Conservation (phyloP, 2,797 vertebrate genomes). For the Liasis olivaceus region DNA sequence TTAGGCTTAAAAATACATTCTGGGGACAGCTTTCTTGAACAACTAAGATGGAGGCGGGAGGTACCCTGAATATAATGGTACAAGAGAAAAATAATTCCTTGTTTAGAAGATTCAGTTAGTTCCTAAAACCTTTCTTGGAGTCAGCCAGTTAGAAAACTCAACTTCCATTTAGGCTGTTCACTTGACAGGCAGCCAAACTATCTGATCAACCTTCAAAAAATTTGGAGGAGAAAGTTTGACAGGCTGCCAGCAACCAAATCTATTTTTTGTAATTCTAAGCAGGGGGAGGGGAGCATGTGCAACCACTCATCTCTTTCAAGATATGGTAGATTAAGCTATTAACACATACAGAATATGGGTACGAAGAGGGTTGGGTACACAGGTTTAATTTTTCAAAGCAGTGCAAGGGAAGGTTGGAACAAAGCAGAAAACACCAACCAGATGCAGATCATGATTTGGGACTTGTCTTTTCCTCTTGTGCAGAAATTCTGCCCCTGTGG, state of each 20-base stretch:
- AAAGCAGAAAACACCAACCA: not conserved
- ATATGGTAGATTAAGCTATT: not conserved
- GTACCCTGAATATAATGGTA: not conserved
- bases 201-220: not conserved
- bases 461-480: too few species aligned
- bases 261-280: not conserved
- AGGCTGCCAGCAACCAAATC: not conserved
- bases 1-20: not conserved
- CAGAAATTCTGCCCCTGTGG: too few species aligned
- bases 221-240: not conserved
- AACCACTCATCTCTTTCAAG: not conserved
- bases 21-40: not conserved
- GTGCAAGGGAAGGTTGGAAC: not conserved
- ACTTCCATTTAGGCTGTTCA: not conserved
- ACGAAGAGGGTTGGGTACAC: not conserved
- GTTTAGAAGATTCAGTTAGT: not conserved
- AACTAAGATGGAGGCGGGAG: not conserved
- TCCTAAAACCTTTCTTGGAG: not conserved
- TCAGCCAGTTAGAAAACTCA: not conserved
- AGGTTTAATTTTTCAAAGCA: not conserved
- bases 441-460: not conserved
- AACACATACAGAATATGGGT: not conserved
- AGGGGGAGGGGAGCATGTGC: not conserved
- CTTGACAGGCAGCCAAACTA: constrained; percentile 1
- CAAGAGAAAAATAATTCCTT: not conserved